Evolutionary conservation across 2,113 vertebrate species (phyloP).

Genomic region (Zosterops hypoxanthus): DNA sequence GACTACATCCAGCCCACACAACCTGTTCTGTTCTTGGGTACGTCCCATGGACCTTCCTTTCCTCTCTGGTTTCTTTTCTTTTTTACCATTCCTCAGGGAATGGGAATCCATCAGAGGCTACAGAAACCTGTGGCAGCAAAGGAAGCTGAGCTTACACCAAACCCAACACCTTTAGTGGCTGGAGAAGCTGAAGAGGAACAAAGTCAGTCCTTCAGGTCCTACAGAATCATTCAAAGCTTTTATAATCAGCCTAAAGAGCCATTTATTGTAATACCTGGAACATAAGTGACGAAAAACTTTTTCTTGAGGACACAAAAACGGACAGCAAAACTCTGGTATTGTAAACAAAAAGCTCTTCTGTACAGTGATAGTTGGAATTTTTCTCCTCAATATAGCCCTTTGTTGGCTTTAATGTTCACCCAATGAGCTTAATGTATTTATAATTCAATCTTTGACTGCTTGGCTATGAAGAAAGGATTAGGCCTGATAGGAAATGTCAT

Average conservation of each 20-base stretch:
- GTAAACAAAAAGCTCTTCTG: not conserved
- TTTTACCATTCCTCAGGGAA: not conserved
- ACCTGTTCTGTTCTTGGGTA: not conserved
- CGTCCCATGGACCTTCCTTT: not conserved
- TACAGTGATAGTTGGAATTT: not conserved
- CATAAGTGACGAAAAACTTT: not conserved
- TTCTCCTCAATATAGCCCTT: conserved; percentile 19
- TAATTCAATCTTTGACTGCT: conserved; percentile 47
- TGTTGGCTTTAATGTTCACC: conserved; percentile 15
- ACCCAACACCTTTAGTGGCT: not conserved
- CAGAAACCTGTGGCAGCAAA: not conserved
- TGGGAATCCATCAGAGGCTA: rapidly evolving
- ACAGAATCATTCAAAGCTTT: not conserved
- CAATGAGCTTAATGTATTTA: conserved; percentile 52
- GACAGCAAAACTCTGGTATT: not conserved
- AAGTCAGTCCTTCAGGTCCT: not conserved
- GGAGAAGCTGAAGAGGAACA: not conserved
- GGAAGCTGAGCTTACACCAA: not conserved
- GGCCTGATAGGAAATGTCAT: conserved; percentile 13
- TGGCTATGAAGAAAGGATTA: conserved; percentile 29
- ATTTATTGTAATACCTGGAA: not conserved
- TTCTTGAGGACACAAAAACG: not conserved
- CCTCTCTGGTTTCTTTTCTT: not conserved
- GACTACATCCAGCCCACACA: not conserved
- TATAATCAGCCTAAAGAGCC: not conserved